phyloP scores from a whole-genome alignment of 2,113 vertebrate species.

The Felis chaus region DNA sequence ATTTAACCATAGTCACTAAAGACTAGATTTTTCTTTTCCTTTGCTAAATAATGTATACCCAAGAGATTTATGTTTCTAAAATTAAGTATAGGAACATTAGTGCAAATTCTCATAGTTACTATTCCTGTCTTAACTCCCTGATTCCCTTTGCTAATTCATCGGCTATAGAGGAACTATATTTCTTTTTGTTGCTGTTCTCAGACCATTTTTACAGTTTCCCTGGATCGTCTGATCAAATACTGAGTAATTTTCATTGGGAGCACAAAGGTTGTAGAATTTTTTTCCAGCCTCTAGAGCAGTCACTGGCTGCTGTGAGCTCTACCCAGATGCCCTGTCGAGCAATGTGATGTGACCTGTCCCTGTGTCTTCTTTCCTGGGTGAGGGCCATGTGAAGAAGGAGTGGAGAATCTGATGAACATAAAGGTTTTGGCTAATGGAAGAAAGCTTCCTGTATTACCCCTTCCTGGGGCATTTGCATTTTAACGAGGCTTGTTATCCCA shows the following conservation, averaged over 20 bases:
- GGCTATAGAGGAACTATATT: not conserved
- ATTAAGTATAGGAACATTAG: not conserved
- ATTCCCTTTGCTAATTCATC: not conserved
- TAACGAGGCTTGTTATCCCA: not conserved
- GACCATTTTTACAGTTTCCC: not conserved
- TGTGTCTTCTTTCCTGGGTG: not conserved
- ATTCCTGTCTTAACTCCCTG: not conserved
- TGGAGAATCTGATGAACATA: not conserved
- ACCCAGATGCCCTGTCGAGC: not conserved
- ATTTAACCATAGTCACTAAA: not conserved
- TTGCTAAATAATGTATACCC: not conserved
- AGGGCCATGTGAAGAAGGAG: not conserved
- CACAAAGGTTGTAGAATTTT: not conserved
- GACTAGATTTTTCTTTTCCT: not conserved
- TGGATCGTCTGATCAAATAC: not conserved
- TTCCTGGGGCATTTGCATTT: not conserved
- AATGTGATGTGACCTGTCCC: not conserved
- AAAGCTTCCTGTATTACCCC: not conserved
- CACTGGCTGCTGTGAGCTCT: not conserved
- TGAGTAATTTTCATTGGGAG: not conserved
- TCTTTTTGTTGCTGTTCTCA: not conserved
- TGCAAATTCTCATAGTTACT: not conserved
- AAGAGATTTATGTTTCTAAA: conserved; percentile 25
- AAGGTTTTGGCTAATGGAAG: not conserved
- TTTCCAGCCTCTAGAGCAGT: not conserved